These are phyloP conservation scores for Choristoneura fumiferana DNA, from an alignment of 1,140 invertebrate species.

Conservation along the genomic window DNA sequence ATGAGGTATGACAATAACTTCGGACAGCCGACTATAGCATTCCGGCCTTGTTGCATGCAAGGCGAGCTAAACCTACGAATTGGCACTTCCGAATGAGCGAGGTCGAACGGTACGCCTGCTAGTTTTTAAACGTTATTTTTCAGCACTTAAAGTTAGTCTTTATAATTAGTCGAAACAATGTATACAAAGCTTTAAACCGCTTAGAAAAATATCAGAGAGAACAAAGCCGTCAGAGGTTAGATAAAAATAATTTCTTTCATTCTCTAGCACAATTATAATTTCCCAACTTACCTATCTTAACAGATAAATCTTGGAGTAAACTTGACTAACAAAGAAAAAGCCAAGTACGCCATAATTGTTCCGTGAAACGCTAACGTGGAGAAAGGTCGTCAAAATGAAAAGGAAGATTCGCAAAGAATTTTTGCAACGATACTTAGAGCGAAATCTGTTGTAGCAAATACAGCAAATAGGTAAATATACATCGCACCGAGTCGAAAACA, in stretches of 20 bases:
- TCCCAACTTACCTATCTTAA: not conserved
- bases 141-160: no score
- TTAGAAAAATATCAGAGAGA: no score
- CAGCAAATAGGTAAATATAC: no score
- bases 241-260: no score
- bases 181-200: no score
- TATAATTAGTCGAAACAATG: no score
- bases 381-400: not conserved
- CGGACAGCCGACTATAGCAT: conserved; percentile 7
- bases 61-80: conserved; percentile 41
- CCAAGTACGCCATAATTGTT: not conserved
- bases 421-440: not conserved
- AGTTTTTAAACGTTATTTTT: no score
- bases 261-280: conserved; percentile 2
- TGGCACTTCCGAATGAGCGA: conserved; percentile 50
- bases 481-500: no score
- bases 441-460: not conserved
- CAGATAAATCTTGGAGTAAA: not conserved
- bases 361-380: not conserved
- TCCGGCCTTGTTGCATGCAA: conserved; percentile 38
- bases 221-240: no score
- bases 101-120: conserved; percentile 21
- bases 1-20: not conserved
- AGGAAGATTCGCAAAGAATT: not conserved
- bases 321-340: not conserved